phyloP scores from a whole-genome alignment of 1,140 invertebrate species.

The Notospermus geniculatus region DNA sequence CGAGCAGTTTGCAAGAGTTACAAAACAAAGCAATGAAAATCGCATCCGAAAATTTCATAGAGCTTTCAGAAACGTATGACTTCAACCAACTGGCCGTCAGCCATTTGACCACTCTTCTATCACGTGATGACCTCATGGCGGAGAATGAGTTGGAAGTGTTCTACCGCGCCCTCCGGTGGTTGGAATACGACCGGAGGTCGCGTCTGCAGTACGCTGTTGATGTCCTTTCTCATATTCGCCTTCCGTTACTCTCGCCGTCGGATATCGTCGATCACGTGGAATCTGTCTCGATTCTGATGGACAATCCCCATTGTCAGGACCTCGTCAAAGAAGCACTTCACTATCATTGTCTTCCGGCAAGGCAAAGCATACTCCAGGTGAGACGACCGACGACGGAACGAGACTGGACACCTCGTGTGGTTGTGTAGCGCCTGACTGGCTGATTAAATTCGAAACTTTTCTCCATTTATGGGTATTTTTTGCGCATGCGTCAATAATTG shows the following conservation, averaged over 20 bases:
- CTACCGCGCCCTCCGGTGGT: constrained; percentile 25
- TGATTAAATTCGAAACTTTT: no score
- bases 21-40: constrained; percentile 23
- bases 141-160: constrained; percentile 29
- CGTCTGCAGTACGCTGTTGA: constrained; percentile 27
- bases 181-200: constrained; percentile 23
- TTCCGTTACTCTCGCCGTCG: constrained; percentile 28
- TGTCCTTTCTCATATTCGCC: constrained; percentile 24
- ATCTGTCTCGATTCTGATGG: constrained; percentile 27
- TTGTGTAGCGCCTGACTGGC: no score
- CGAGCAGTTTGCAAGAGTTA: constrained; percentile 21
- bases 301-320: constrained; percentile 29
- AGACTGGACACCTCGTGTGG: no score
- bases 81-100: constrained; percentile 28
- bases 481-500: no score
- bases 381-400: no score
- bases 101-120: constrained; percentile 21
- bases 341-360: constrained; percentile 35
- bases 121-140: constrained; percentile 30
- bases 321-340: constrained; percentile 37
- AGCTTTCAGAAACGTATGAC: constrained; percentile 17
- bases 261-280: constrained; percentile 34
- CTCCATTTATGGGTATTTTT: no score
- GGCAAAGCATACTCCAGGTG: constrained; percentile 36
- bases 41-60: constrained; percentile 28